Percentiles rank a stretch among this genome's conserved stretches.
Evolutionary conservation across 2,888 invertebrate genomes (phyloP).

Genomic region (Leistus spinibarbis): DNA sequence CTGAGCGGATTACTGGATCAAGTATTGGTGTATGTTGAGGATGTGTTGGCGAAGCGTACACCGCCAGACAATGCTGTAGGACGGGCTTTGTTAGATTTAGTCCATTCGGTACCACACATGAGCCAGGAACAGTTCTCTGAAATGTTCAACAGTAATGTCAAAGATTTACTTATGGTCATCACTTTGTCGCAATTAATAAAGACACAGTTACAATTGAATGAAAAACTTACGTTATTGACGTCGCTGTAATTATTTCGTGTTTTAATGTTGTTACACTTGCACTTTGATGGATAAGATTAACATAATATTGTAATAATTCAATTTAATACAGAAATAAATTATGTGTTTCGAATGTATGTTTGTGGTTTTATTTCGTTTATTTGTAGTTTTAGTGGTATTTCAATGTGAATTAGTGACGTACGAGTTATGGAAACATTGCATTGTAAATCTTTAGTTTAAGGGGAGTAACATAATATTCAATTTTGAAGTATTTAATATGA

Average conservation of each 20-base stretch:
- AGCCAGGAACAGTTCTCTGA: conserved; percentile 87
- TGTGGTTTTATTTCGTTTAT: neutral
- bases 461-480: no score
- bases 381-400: no score
- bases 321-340: neutral
- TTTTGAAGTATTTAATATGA: no score
- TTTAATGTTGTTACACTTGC: neutral
- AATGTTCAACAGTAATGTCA: conserved; percentile 95
- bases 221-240: conserved; percentile 88
- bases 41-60: conserved; percentile 81
- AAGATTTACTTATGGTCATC: conserved; percentile 96
- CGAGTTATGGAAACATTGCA: no score
- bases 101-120: conserved; percentile 91
- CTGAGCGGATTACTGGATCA: conserved; percentile 78
- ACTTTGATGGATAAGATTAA: neutral
- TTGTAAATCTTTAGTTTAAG: no score
- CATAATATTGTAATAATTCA: neutral
- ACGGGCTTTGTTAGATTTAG: conserved; percentile 85
- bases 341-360: neutral
- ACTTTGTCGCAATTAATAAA: conserved; percentile 95
- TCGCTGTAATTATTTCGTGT: conserved; percentile 60
- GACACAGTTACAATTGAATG: conserved; percentile 95
- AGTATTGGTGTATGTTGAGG: conserved; percentile 87
- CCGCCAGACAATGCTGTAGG: conserved; percentile 87
- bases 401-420: no score